phyloP scores from a whole-genome alignment of 2,113 vertebrate species.

The Anolis sagrei region DNA sequence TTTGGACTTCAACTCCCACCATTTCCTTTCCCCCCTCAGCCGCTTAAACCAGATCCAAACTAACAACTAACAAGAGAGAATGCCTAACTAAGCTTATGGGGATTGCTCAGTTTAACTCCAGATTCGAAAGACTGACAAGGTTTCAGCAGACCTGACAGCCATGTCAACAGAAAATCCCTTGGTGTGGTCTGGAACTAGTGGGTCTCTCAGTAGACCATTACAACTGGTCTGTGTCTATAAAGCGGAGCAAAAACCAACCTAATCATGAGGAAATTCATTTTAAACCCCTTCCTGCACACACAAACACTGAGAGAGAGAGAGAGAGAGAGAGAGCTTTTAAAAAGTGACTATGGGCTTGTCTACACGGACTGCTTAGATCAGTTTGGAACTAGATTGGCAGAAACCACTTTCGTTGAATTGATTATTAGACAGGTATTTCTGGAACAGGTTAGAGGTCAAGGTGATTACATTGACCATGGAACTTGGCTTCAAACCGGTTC shows the following conservation, averaged over 20 bases:
- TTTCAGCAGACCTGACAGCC: background rate
- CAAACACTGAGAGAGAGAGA: too few relatives aligned
- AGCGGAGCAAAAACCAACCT: background rate
- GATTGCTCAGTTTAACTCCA: background rate
- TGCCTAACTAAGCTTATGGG: background rate
- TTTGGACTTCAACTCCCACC: too few relatives aligned
- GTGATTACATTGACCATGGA: too few relatives aligned
- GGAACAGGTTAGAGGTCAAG: too few relatives aligned
- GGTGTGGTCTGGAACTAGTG: background rate
- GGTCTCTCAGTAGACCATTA: background rate
- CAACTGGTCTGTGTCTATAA: background rate
- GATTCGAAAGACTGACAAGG: background rate
- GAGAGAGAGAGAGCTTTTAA: background rate
- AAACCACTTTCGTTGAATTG: too few relatives aligned
- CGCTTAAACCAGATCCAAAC: background rate
- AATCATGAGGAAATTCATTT: background rate
- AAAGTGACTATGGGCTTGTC: too few relatives aligned
- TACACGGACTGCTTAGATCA: too few relatives aligned
- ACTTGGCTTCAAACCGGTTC: too few relatives aligned
- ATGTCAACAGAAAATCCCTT: background rate
- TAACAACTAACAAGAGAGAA: background rate
- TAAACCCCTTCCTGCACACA: background rate
- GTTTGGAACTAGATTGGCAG: too few relatives aligned
- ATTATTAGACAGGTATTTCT: too few relatives aligned
- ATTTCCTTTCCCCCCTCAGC: too few relatives aligned